phyloP scores from a whole-genome alignment of 1,140 invertebrate species.

The Leptinotarsa defecta region DNA sequence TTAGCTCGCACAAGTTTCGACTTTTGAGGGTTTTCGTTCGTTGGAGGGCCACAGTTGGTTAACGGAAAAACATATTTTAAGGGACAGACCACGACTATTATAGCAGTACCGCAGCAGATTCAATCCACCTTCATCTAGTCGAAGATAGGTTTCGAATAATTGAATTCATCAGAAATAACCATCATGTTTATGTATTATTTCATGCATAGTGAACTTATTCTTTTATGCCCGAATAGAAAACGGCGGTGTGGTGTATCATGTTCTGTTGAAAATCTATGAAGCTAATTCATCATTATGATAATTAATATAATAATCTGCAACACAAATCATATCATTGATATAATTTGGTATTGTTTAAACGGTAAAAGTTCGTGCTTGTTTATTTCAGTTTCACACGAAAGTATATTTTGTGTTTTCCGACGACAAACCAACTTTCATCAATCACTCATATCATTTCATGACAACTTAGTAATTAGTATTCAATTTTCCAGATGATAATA shows the following conservation, averaged over 20 bases:
- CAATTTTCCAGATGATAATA: not conserved
- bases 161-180: too few relatives aligned
- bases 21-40: too few relatives aligned
- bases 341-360: not conserved
- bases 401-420: not conserved
- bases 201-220: too few relatives aligned
- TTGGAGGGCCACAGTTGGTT: too few relatives aligned
- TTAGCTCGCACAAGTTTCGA: too few relatives aligned
- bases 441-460: not conserved
- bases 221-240: too few relatives aligned
- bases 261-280: not conserved
- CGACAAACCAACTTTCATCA: not conserved
- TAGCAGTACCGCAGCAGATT: too few relatives aligned
- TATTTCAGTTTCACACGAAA: constrained; percentile 2
- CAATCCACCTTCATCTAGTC: too few relatives aligned
- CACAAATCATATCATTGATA: not conserved
- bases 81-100: too few relatives aligned
- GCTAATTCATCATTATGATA: not conserved
- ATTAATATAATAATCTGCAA: not conserved
- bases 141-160: too few relatives aligned
- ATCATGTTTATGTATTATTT: too few relatives aligned
- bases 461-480: not conserved
- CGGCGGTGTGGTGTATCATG: not conserved
- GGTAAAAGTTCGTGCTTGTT: not conserved
- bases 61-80: too few relatives aligned